Conservation (phyloP, 2,113 vertebrate genomes). For the Vombatus ursinus region DNA sequence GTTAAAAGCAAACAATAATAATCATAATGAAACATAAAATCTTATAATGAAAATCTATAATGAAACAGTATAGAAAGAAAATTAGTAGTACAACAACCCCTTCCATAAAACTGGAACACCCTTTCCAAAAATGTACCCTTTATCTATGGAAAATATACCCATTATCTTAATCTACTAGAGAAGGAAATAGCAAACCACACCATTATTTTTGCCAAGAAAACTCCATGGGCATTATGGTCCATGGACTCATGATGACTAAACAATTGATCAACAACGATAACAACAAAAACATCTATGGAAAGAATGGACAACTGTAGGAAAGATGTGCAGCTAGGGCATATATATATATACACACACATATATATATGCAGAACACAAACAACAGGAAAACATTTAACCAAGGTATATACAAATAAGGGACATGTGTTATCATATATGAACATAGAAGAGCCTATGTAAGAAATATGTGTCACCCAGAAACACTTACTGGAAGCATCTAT, state of each 20-base stretch:
- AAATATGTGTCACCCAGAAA: background rate
- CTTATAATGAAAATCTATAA: too few relatives aligned
- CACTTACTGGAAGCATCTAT: background rate
- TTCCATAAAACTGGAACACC: background rate
- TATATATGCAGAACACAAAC: background rate
- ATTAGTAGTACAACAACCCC: background rate
- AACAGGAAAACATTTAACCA: background rate
- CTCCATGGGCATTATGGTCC: accelerated
- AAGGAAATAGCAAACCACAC: background rate
- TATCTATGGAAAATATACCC: background rate
- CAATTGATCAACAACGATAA: background rate
- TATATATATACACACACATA: too few relatives aligned
- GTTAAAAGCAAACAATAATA: too few relatives aligned
- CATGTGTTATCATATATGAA: background rate
- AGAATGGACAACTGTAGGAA: background rate
- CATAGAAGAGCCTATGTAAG: background rate
- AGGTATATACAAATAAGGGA: background rate
- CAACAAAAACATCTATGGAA: background rate
- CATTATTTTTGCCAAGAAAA: background rate
- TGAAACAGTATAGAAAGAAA: background rate
- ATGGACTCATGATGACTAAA: background rate
- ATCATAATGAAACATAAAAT: too few relatives aligned
- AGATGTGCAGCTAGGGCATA: background rate
- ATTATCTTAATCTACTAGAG: background rate
- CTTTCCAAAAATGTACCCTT: background rate